Evolutionary conservation across 2,888 invertebrate genomes (phyloP).

Genomic region (Plebejus melissa): DNA sequence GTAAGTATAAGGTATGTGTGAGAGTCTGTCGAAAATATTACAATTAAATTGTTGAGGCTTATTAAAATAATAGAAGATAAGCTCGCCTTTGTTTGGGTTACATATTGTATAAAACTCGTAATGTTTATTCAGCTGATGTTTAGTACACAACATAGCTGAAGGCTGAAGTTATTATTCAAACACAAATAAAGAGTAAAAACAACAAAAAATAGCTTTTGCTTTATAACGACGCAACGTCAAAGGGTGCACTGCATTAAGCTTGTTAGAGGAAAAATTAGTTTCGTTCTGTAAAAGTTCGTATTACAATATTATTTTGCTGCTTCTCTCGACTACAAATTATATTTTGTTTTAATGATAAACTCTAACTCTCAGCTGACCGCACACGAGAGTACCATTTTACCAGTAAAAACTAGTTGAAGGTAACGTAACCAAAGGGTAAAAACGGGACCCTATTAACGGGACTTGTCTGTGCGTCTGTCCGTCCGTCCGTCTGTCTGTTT

Average conservation of each 20-base stretch:
- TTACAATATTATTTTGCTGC: constrained; percentile 1
- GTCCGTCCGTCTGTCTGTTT: too few species aligned
- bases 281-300: neutral
- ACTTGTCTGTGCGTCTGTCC: too few species aligned
- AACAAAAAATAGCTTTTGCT: neutral
- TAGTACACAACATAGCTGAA: neutral
- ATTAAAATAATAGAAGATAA: neutral
- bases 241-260: neutral
- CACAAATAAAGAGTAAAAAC: neutral
- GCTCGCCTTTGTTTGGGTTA: neutral
- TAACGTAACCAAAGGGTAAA: too few species aligned
- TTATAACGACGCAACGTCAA: neutral
- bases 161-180: neutral
- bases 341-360: too few species aligned
- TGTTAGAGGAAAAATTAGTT: constrained; percentile 10
- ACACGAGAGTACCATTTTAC: too few species aligned
- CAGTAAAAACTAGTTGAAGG: too few species aligned
- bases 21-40: too few species aligned
- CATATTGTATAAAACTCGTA: neutral
- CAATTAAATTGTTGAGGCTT: too few species aligned
- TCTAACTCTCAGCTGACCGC: too few species aligned
- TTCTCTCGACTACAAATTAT: neutral
- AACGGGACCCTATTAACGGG: too few species aligned
- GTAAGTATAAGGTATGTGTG: too few species aligned
- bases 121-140: neutral